Evolutionary conservation across 2,113 vertebrate genomes (phyloP), one percentile per base, ranked within the genome.

Genomic region (Cyanoderma ruficeps): DNA sequence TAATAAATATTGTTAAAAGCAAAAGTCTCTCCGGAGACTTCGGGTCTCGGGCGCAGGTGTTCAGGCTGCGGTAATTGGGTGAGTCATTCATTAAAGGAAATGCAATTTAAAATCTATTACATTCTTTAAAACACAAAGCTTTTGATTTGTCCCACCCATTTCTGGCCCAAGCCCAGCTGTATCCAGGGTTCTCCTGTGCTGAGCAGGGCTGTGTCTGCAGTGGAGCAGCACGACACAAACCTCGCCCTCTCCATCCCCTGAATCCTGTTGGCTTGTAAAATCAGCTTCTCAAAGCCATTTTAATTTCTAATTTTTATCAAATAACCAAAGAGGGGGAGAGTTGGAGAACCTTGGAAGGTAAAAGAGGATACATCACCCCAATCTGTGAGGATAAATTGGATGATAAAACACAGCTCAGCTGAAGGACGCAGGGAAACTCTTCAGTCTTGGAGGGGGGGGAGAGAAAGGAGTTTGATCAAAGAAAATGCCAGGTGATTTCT

Each of bases 51-150:
- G 91, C 97, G 90, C 97, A 97, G 97, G 97, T 97, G 97, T 96
- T 97, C 83, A 22, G 90, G 85, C 84, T 24, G 63, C 42, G 68
- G 81, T 97, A 97, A 97, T 82, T 97, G 96, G 95, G 94, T 97
- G 96, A 97, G 88, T 97, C 97, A 96, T 94, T 97, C 95, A 96
- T 97, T 96, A 96, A 96, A 86, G 89, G 64, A 96, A 98, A 98
- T 90, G 94, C 89, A 87, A 56, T 95, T 98, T 95, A 65, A 97
- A 97, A 97, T 95, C 96, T 94, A 97, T 97, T 96, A 92, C 70
- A 50, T 56, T 77, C 80, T 93, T 88, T 92, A 94, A 95, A 81
- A 85, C 94, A 97, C 87, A 98, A 97, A 95, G 89, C 90, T 96
- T 95, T 92, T 46, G 41, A 77, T 83, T 77, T 56, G 80, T 56